These are phyloP conservation scores for Trachelus stipa DNA, from an alignment of 2,888 invertebrate species.

Conservation along the genomic window DNA sequence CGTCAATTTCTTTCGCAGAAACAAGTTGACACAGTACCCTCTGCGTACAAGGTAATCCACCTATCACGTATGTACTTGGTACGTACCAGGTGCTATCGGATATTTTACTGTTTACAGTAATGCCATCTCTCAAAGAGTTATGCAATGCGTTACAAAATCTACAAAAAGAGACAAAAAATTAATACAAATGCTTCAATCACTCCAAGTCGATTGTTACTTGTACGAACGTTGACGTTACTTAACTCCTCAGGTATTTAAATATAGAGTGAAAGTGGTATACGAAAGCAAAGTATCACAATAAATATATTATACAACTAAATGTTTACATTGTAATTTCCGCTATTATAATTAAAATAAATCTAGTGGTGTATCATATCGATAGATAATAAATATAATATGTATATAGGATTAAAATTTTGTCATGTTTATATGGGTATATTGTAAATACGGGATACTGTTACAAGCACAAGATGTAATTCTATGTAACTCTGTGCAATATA, in stretches of 20 bases:
- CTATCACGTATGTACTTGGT: too few relatives aligned
- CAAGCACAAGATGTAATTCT: too few relatives aligned
- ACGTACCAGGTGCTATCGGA: neutral
- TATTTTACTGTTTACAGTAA: neutral
- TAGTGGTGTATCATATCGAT: too few relatives aligned
- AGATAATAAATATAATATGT: neutral
- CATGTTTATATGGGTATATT: too few relatives aligned
- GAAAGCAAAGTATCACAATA: neutral
- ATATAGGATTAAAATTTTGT: too few relatives aligned
- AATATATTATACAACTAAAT: neutral
- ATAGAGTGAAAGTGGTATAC: neutral
- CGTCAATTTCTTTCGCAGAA: neutral
- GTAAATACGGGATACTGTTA: too few relatives aligned
- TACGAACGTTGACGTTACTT: neutral
- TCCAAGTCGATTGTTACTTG: neutral
- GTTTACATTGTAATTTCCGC: too few relatives aligned
- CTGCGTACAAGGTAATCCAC: too few relatives aligned
- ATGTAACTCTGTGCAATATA: too few relatives aligned
- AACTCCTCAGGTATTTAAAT: neutral
- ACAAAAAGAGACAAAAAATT: neutral
- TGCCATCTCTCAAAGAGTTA: neutral
- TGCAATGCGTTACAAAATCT: neutral
- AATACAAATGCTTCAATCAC: neutral
- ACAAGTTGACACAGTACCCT: neutral
- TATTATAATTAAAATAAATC: too few relatives aligned